Conservation (phyloP, 2,797 vertebrate genomes). For the Odontamblyopus lacepedii region DNA sequence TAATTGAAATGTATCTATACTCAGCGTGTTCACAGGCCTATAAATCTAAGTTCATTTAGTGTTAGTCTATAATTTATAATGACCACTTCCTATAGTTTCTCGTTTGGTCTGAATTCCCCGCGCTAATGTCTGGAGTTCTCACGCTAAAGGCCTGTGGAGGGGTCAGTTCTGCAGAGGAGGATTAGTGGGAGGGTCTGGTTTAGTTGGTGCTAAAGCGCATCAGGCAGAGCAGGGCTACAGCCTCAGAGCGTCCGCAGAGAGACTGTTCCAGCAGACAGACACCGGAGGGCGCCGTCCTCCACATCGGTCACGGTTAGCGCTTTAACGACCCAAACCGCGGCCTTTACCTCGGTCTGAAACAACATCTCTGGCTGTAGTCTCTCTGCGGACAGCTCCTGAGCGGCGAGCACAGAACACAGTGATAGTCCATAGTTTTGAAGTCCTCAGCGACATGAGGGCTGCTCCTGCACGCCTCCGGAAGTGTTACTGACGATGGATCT, state of each 20-base stretch:
- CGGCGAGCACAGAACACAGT: slow-evolving; percentile 68
- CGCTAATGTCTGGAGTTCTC: background rate
- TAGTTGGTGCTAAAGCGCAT: slow-evolving; percentile 74
- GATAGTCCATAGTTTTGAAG: slow-evolving; percentile 50
- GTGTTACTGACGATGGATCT: slow-evolving; percentile 67
- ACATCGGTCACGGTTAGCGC: background rate
- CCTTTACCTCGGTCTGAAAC: background rate
- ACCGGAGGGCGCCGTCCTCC: slow-evolving; percentile 9
- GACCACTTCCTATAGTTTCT: too few relatives aligned
- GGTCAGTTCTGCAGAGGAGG: background rate
- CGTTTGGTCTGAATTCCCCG: too few relatives aligned
- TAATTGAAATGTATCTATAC: too few relatives aligned
- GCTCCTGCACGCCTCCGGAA: slow-evolving; percentile 48
- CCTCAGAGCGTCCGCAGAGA: slow-evolving; percentile 66
- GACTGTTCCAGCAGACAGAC: slow-evolving; percentile 5
- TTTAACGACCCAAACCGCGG: background rate
- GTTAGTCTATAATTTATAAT: too few relatives aligned
- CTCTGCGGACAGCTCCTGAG: slow-evolving; percentile 63
- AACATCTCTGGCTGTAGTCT: slow-evolving; percentile 14
- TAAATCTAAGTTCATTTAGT: background rate
- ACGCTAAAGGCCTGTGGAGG: background rate
- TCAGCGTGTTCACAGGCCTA: background rate
- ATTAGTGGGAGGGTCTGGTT: slow-evolving; percentile 25
- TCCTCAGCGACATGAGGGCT: slow-evolving; percentile 61
- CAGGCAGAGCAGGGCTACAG: slow-evolving; percentile 67